A percentile compares a stretch with the other conserved stretches of the same genome.
These are phyloP conservation scores for Acanthopagrus latus DNA, from an alignment of 2,797 vertebrate genomes.

Conservation along the genomic window DNA sequence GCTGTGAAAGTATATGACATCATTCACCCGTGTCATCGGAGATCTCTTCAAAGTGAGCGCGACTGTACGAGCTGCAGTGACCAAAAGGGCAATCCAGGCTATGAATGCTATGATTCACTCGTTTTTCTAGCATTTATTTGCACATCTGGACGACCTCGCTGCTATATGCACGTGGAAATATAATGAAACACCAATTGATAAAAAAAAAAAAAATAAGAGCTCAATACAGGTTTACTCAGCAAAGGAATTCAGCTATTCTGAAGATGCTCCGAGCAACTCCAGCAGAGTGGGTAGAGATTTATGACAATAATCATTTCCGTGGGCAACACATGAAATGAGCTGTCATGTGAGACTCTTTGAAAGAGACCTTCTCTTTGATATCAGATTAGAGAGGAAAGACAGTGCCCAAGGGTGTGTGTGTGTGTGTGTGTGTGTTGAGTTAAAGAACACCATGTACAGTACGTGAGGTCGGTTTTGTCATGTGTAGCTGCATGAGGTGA, in stretches of 20 bases:
- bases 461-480: slow-evolving; percentile 25
- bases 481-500: slow-evolving; percentile 40
- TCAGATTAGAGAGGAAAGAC: slow-evolving; percentile 82
- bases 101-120: slow-evolving; percentile 51
- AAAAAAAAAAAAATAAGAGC: slow-evolving; percentile 10
- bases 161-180: slow-evolving; percentile 12
- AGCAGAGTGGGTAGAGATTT: slow-evolving; percentile 73
- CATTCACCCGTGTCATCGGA: slow-evolving; percentile 76
- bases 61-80: slow-evolving; percentile 50
- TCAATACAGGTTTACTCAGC: slow-evolving; percentile 41
- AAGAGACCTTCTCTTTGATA: slow-evolving; percentile 82
- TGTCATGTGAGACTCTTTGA: slow-evolving; percentile 81
- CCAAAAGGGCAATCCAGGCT: slow-evolving; percentile 62
- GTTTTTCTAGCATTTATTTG: slow-evolving; percentile 45
- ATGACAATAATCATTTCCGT: slow-evolving; percentile 81
- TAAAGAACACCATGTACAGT: slow-evolving; percentile 44
- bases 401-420: slow-evolving; percentile 65
- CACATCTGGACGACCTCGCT: slow-evolving; percentile 39
- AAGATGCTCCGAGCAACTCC: slow-evolving; percentile 60
- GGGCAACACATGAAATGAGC: slow-evolving; percentile 82
- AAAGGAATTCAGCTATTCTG: slow-evolving; percentile 49
- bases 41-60: slow-evolving; percentile 79
- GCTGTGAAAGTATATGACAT: slow-evolving; percentile 80
- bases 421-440: slow-evolving; percentile 39
- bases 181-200: slow-evolving; percentile 29